Conservation (phyloP, 1,140 invertebrate genomes). For the Hylyphantes graminicola region DNA sequence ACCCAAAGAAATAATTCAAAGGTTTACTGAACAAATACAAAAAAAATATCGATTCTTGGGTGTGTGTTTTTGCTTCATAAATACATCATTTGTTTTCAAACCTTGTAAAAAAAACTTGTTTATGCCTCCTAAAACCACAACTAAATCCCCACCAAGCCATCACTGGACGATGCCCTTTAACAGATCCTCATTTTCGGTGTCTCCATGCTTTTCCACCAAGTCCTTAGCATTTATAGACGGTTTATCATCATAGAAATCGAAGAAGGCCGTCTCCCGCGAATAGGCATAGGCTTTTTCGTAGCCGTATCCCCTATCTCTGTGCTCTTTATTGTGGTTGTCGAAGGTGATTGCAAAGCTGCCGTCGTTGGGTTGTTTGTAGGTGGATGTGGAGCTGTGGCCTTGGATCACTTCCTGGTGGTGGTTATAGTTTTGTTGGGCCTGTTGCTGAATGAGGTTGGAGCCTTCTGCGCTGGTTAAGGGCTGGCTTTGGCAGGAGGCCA, state of each 20-base stretch:
- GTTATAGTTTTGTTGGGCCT: conserved; percentile 22
- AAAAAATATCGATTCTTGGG: too few relatives aligned
- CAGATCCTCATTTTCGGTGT: background rate
- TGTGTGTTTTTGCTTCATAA: too few relatives aligned
- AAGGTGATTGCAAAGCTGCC: conserved; percentile 21
- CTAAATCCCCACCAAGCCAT: background rate
- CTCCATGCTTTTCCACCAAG: background rate
- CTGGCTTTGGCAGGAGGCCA: too few relatives aligned
- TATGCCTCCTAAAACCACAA: background rate
- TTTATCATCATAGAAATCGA: conserved; percentile 34
- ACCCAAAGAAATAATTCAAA: too few relatives aligned
- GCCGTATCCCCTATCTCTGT: conserved; percentile 27
- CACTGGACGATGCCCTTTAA: conserved; percentile 16
- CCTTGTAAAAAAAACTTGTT: too few relatives aligned
- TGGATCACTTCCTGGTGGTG: conserved; percentile 14
- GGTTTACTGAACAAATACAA: too few relatives aligned
- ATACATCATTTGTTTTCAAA: too few relatives aligned
- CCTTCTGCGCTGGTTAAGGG: background rate
- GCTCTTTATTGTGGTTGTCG: conserved; percentile 9
- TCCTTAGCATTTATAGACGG: background rate
- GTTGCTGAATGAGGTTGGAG: background rate
- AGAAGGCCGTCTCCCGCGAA: conserved; percentile 36
- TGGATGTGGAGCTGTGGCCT: background rate
- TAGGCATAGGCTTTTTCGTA: conserved; percentile 54
- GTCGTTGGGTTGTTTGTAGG: background rate